phyloP scores from a whole-genome alignment of 2,888 invertebrate genomes.

The Lymantria monacha region DNA sequence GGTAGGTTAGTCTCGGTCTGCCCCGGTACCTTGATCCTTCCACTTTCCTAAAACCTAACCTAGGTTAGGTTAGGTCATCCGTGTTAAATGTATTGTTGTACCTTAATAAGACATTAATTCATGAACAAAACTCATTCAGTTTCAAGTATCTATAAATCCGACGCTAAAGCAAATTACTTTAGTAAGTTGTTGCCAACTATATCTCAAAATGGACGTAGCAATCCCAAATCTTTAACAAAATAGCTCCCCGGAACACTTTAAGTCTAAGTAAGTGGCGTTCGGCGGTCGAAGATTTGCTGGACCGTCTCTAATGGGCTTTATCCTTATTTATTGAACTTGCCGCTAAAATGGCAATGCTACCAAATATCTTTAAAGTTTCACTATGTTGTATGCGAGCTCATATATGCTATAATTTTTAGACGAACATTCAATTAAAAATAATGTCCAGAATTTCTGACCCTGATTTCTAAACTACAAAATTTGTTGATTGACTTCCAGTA shows the following conservation, averaged over 20 bases:
- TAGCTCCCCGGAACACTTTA: constrained; percentile 75
- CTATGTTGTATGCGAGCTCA: constrained; percentile 8
- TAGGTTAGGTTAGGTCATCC: no score
- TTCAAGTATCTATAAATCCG: constrained; percentile 13
- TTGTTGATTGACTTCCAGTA: no score
- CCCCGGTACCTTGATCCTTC: no score
- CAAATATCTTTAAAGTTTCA: constrained; percentile 62
- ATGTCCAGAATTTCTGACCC: no score
- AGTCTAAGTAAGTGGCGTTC: constrained; percentile 82
- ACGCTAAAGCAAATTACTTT: constrained; percentile 25
- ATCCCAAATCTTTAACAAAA: constrained; percentile 78
- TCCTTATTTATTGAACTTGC: constrained; percentile 79
- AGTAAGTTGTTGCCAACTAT: constrained; percentile 47
- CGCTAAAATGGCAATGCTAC: constrained; percentile 56
- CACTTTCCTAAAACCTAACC: no score
- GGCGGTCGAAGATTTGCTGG: constrained; percentile 80
- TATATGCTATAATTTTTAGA: not conserved
- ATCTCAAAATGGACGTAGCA: constrained; percentile 67
- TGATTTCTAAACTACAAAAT: no score
- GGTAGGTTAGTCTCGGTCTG: no score
- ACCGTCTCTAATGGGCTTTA: constrained; percentile 80
- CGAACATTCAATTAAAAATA: no score
- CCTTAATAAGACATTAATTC: no score
- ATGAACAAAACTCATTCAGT: no score
- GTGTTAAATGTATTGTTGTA: no score